Evolutionary conservation across 2,888 invertebrate species (phyloP).

Genomic region (Elaeidobius kamerunicus): DNA sequence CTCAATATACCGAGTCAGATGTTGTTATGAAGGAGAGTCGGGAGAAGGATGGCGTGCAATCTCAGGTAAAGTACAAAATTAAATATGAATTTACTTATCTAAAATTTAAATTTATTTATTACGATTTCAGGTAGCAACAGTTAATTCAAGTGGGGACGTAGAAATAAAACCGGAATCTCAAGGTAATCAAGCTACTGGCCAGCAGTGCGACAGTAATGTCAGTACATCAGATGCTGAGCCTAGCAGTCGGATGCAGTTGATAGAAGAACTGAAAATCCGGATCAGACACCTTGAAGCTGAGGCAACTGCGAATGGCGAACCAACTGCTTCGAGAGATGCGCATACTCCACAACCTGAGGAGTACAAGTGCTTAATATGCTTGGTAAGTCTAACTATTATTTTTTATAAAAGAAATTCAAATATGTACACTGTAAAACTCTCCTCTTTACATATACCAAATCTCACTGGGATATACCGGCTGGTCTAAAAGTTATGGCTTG

Average conservation of each 20-base stretch:
- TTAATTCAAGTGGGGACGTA: constrained; percentile 50
- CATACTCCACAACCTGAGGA: constrained; percentile 50
- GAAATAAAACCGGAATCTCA: constrained; percentile 46
- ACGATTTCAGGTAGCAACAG: constrained; percentile 42
- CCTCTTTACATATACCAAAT: too few relatives aligned
- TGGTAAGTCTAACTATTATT: constrained; percentile 58
- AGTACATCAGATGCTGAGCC: constrained; percentile 51
- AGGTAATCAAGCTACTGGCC: constrained; percentile 27
- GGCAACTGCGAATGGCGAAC: constrained; percentile 37
- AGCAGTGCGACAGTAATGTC: constrained; percentile 51
- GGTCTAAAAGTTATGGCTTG: too few relatives aligned
- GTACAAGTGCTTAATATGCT: constrained; percentile 71
- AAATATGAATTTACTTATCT: background rate
- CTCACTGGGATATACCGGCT: too few relatives aligned
- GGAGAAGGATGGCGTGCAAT: constrained; percentile 43
- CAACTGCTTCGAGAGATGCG: constrained; percentile 18
- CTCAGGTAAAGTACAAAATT: constrained; percentile 36
- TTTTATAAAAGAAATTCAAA: too few relatives aligned
- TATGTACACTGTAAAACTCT: too few relatives aligned
- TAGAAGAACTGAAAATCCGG: constrained; percentile 57
- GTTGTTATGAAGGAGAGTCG: constrained; percentile 43
- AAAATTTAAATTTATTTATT: background rate
- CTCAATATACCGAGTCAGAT: constrained; percentile 48
- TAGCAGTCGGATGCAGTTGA: constrained; percentile 50
- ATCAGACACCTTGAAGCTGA: constrained; percentile 57